These are phyloP conservation scores for Acanthopagrus latus DNA, from an alignment of 2,797 vertebrate genomes.

Conservation along the genomic window DNA sequence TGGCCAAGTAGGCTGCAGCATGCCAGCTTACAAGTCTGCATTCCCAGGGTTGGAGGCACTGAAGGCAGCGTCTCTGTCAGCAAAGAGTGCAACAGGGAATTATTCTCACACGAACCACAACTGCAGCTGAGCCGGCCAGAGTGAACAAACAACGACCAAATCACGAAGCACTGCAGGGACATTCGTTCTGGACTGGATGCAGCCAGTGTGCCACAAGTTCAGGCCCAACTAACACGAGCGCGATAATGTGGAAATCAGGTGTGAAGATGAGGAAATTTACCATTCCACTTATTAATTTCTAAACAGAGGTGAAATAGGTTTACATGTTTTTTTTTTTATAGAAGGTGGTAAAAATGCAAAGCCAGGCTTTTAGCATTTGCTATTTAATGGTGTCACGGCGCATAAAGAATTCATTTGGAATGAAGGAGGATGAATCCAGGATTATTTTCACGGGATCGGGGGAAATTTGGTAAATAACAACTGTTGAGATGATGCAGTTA, in stretches of 20 bases:
- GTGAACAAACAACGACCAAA: slow-evolving; percentile 41
- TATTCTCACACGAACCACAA: slow-evolving; percentile 27
- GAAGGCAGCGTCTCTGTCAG: slow-evolving; percentile 53
- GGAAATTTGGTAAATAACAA: slow-evolving; percentile 27
- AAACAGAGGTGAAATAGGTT: slow-evolving; percentile 33
- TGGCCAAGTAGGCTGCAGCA: slow-evolving; percentile 42
- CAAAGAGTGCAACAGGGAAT: slow-evolving; percentile 54
- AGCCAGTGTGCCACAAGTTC: slow-evolving; percentile 8
- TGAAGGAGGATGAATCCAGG: slow-evolving; percentile 19
- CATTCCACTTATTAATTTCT: neutral
- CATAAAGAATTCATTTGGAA: slow-evolving; percentile 30
- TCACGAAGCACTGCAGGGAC: slow-evolving; percentile 34
- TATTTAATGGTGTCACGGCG: slow-evolving; percentile 34
- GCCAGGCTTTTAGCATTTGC: slow-evolving; percentile 31
- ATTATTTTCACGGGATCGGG: slow-evolving; percentile 33
- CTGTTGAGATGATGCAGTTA: slow-evolving; percentile 26
- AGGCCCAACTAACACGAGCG: slow-evolving; percentile 10
- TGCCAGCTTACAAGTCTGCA: slow-evolving; percentile 47
- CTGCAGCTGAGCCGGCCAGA: slow-evolving; percentile 34
- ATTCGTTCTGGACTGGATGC: slow-evolving; percentile 34
- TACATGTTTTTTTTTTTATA: neutral
- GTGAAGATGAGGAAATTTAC: slow-evolving; percentile 26
- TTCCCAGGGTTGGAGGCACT: slow-evolving; percentile 55
- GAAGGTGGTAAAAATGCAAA: slow-evolving; percentile 30
- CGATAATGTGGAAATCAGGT: slow-evolving; percentile 36